A percentile compares a stretch with the other conserved stretches of the same genome.
Evolutionary conservation across 2,113 vertebrate genomes (phyloP).

Genomic region (Gallinago paraguaiae): DNA sequence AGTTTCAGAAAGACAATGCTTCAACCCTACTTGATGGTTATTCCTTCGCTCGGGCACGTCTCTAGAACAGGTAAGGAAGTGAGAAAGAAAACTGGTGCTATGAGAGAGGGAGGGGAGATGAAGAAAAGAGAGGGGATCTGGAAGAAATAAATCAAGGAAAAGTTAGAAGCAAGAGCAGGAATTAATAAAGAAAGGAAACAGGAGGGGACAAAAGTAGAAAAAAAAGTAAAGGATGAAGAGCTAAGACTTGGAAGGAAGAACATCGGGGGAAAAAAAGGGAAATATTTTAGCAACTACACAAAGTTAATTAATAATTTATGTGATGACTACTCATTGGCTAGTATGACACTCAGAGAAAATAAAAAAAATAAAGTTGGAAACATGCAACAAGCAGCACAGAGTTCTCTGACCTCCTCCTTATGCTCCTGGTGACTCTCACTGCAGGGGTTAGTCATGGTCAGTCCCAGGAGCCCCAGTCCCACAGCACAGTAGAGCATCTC

Average conservation of each 20-base stretch:
- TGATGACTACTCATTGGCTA: neutral
- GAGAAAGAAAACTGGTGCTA: neutral
- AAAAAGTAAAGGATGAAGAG: neutral
- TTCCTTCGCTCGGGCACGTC: neutral
- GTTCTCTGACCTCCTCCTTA: neutral
- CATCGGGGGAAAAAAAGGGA: neutral
- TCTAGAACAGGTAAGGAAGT: neutral
- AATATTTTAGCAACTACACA: neutral
- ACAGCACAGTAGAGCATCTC: neutral
- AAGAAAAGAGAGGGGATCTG: neutral
- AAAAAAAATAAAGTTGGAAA: neutral
- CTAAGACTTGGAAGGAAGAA: neutral
- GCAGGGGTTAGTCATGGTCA: rapidly evolving
- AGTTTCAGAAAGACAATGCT: neutral
- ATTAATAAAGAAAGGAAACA: no score
- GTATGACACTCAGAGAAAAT: neutral
- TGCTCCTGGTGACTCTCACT: neutral
- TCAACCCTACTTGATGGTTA: neutral
- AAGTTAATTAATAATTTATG: neutral
- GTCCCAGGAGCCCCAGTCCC: neutral
- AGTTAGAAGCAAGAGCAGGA: neutral
- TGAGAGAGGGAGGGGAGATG: neutral
- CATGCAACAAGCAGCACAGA: neutral
- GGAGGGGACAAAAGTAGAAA: no score
- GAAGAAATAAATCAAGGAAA: neutral